A percentile compares a stretch with the other conserved stretches of the same genome.
Evolutionary conservation across 2,888 invertebrate species (phyloP).

Genomic region (Tinea trinotella): DNA sequence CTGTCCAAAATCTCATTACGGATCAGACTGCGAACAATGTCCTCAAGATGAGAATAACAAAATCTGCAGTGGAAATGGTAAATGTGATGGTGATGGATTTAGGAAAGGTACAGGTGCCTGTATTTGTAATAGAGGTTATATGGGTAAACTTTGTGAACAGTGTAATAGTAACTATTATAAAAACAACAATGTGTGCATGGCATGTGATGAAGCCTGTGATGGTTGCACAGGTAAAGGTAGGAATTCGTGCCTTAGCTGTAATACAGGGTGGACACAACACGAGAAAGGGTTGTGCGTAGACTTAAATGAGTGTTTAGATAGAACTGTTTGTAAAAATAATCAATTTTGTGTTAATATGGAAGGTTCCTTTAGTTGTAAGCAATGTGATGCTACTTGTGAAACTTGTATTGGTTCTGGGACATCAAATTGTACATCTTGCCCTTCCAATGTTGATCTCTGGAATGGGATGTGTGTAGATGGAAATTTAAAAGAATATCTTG

Average conservation of each 20-base stretch:
- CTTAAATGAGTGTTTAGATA: constrained; percentile 83
- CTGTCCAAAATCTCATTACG: constrained; percentile 88
- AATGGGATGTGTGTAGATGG: constrained; percentile 45
- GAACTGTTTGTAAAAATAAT: constrained; percentile 67
- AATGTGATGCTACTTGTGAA: constrained; percentile 86
- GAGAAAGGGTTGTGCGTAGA: constrained; percentile 83
- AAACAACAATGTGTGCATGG: constrained; percentile 78
- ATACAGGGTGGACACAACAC: constrained; percentile 79
- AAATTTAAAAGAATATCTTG: constrained; percentile 33
- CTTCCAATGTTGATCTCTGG: constrained; percentile 41
- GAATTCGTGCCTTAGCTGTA: constrained; percentile 67
- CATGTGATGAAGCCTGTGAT: constrained; percentile 85
- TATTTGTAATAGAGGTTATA: constrained; percentile 85
- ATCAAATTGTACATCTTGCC: constrained; percentile 88
- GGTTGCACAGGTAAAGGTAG: constrained; percentile 82
- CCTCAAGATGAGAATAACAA: constrained; percentile 61
- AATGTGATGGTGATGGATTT: constrained; percentile 88
- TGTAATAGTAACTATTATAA: constrained; percentile 82
- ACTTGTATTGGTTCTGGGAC: constrained; percentile 89
- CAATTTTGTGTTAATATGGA: constrained; percentile 91
- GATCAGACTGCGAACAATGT: constrained; percentile 84
- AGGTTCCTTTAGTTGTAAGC: constrained; percentile 82
- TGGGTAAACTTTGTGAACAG: constrained; percentile 80
- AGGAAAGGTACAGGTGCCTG: constrained; percentile 94
- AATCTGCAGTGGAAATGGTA: constrained; percentile 86